Evolutionary conservation across 1,140 invertebrate species (phyloP).

Genomic region (Diachasmimorpha longicaudata): DNA sequence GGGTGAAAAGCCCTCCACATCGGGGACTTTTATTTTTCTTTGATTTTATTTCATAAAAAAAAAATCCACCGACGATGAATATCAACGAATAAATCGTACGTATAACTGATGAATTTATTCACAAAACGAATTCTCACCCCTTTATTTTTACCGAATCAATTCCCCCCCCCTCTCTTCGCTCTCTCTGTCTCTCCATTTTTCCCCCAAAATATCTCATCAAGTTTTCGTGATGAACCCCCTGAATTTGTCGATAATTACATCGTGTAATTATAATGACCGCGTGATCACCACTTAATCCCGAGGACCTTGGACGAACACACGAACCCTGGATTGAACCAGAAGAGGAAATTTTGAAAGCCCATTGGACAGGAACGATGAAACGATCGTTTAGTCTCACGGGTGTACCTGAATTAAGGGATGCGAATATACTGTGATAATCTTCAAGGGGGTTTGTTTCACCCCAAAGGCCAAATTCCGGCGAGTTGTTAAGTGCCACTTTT

Average conservation of each 20-base stretch:
- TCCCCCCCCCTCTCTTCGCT: no score
- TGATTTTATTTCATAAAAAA: not conserved
- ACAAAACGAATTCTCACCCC: no score
- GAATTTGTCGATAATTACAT: not conserved
- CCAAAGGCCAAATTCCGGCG: slow-evolving; percentile 8
- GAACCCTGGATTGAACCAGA: not conserved
- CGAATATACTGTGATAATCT: slow-evolving; percentile 22
- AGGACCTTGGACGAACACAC: not conserved
- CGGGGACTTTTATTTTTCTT: not conserved
- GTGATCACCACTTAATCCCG: not conserved
- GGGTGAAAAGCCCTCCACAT: not conserved
- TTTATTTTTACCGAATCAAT: no score
- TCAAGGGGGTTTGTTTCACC: slow-evolving; percentile 17
- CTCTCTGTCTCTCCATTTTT: no score
- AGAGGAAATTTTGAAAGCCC: not conserved
- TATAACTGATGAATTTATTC: not conserved
- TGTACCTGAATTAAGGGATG: slow-evolving; percentile 3
- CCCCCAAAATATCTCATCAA: not conserved
- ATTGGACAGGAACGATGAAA: slow-evolving; percentile 13
- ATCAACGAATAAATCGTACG: slow-evolving; percentile 3
- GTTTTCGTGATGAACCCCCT: not conserved
- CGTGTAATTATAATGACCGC: slow-evolving; percentile 1
- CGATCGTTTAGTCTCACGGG: not conserved
- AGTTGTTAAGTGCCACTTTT: slow-evolving; percentile 8
- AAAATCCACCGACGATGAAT: not conserved